These are phyloP conservation scores for Therioaphis trifolii DNA, from an alignment of 2,888 invertebrate genomes.

Conservation along the genomic window DNA sequence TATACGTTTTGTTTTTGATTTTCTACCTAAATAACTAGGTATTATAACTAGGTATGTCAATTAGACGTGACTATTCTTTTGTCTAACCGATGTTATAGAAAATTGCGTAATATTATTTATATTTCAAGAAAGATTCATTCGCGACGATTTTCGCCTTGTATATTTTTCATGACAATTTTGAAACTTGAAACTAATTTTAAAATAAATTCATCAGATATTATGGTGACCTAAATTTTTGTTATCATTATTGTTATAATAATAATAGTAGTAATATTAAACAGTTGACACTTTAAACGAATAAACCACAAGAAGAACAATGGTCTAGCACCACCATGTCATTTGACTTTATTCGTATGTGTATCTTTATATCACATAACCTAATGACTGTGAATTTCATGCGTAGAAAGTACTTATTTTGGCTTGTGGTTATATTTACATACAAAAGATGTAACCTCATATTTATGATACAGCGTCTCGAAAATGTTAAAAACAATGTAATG, in stretches of 20 bases:
- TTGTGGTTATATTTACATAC: not conserved
- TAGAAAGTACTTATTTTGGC: constrained; percentile 17
- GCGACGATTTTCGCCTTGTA: not conserved
- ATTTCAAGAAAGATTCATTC: not conserved
- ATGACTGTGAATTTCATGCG: not conserved
- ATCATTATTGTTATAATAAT: not conserved
- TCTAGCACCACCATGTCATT: not conserved
- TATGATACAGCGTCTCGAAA: not conserved
- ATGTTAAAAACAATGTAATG: not conserved
- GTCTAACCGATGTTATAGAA: not conserved
- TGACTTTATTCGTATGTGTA: not conserved
- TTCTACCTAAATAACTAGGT: constrained; percentile 30
- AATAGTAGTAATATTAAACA: not conserved
- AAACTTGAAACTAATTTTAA: not conserved
- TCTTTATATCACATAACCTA: not conserved
- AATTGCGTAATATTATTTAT: not conserved
- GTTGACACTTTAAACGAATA: not conserved
- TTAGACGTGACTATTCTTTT: not conserved
- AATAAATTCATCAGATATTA: not conserved
- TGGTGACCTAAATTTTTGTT: too few species aligned
- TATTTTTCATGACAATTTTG: constrained; percentile 16
- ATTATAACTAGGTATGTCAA: constrained; percentile 3
- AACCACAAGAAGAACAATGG: constrained; percentile 25
- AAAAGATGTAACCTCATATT: not conserved
- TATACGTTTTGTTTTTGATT: constrained; percentile 32